Evolutionary conservation across 2,888 invertebrate genomes (phyloP).

Genomic region (Lasioglossum morio): DNA sequence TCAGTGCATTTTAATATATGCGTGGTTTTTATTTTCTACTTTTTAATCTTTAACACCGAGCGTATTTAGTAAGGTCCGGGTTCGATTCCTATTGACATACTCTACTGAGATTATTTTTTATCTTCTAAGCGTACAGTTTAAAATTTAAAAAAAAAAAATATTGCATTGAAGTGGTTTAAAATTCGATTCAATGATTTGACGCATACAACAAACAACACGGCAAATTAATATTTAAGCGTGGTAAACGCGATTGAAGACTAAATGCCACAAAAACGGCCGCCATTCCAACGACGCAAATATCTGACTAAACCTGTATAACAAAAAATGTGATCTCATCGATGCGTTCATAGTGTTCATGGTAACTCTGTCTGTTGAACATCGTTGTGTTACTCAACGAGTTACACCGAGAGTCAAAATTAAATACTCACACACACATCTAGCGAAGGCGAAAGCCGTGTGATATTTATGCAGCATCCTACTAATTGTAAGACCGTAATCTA

Average conservation of each 20-base stretch:
- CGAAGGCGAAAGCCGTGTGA: neutral
- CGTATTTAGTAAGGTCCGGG: too few species aligned
- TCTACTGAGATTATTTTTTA: too few species aligned
- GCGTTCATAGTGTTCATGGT: slow-evolving; percentile 4
- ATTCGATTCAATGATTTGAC: too few species aligned
- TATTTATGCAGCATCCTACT: neutral
- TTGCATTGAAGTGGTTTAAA: too few species aligned
- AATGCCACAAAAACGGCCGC: slow-evolving; percentile 1
- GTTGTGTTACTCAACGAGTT: slow-evolving; percentile 9
- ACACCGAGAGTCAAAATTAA: neutral
- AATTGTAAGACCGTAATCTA: neutral
- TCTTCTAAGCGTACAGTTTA: too few species aligned
- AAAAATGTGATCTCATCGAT: slow-evolving; percentile 55
- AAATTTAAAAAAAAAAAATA: too few species aligned
- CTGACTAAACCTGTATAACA: slow-evolving; percentile 39
- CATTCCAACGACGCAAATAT: slow-evolving; percentile 12
- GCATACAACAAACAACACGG: too few species aligned
- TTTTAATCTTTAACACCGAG: too few species aligned
- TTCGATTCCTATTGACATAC: too few species aligned
- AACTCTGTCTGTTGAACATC: slow-evolving; percentile 6
- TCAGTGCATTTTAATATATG: too few species aligned
- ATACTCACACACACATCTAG: neutral
- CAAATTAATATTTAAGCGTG: too few species aligned
- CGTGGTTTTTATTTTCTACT: too few species aligned
- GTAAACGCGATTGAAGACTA: neutral